These are phyloP conservation scores for Callyntrura sp. DNA, from an alignment of 2,888 invertebrate genomes.

Conservation along the genomic window DNA sequence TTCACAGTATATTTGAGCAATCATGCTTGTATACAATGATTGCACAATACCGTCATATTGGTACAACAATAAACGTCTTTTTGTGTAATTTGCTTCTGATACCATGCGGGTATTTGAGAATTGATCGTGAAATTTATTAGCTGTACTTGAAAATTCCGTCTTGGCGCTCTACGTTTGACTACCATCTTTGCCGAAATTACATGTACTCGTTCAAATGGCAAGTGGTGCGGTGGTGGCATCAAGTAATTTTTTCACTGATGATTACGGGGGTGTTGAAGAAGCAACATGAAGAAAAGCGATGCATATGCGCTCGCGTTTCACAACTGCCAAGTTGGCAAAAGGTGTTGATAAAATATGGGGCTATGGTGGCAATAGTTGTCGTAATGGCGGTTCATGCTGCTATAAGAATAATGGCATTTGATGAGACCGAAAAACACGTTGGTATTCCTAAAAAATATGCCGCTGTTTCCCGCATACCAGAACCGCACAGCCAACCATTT, in stretches of 20 bases:
- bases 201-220: background rate
- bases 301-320: background rate
- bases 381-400: background rate
- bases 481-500: no score
- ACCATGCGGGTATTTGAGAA: background rate
- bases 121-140: slow-evolving; percentile 63
- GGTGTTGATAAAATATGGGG: slow-evolving; percentile 29
- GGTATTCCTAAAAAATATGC: background rate
- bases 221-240: background rate
- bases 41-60: background rate
- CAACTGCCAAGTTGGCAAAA: slow-evolving; percentile 8
- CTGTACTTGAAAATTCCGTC: slow-evolving; percentile 13
- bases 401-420: background rate
- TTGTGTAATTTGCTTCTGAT: background rate
- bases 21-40: background rate
- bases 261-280: background rate
- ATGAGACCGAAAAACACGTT: slow-evolving; percentile 26
- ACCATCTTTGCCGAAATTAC: background rate
- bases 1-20: background rate
- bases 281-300: background rate
- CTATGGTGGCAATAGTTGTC: background rate
- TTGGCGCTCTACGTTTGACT: background rate
- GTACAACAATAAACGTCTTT: background rate
- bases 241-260: slow-evolving; percentile 12
- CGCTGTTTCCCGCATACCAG: no score